Base-by-base conservation (phyloP, 2,888 invertebrate genomes). In the Drosophila siamana region DNA sequence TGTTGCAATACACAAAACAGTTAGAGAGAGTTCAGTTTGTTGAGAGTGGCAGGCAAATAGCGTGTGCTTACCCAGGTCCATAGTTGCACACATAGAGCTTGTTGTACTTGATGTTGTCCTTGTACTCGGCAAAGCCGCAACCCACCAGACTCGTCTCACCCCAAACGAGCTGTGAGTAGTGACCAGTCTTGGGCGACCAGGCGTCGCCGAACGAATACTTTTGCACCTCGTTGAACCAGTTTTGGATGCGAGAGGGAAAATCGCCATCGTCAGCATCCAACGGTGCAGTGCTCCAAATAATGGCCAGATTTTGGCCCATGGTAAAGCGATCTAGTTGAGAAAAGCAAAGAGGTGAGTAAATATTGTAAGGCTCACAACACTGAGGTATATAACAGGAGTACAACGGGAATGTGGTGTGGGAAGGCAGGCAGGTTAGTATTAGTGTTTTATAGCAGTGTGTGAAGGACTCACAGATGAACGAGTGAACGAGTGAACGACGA, bases 91-190 rank as follows among this genome's bases (percentile, higher is more conserved):
- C 95, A 92, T 96, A 97, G 66, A 96, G 94, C 92, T 96, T 96
- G 77, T 96, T 96, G 91, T 96, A 96, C 79, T 97, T 96, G 79
- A 94, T 93, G 1, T 94, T 94, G 86, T 96, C 96, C 89, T 95
- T 95, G 93, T 96, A 98, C 92, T 95, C 96, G 0, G 97, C 94
- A 91, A 94, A 97, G 26, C 98, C 98, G 90, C 98, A 98, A 63
- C 98, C 98, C 56, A 98, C 94, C 77, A 95, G 93, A 89, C 95
- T 95, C 9, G 97, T 96, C 90, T 96, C 95, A 62, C 96, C 96
- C 98, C 98, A 98, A 57, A 97, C 95, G 92, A 98, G 94, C 96
- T 98, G 97, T 69, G 97, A 96, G 91, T 96, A 97, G 93, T 97
- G 97, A 60, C 96, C 96, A 15, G 96, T 96, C 81, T 94, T 94